Evolutionary conservation across 2,888 invertebrate genomes (phyloP).

Genomic region (Hartigia nigra): DNA sequence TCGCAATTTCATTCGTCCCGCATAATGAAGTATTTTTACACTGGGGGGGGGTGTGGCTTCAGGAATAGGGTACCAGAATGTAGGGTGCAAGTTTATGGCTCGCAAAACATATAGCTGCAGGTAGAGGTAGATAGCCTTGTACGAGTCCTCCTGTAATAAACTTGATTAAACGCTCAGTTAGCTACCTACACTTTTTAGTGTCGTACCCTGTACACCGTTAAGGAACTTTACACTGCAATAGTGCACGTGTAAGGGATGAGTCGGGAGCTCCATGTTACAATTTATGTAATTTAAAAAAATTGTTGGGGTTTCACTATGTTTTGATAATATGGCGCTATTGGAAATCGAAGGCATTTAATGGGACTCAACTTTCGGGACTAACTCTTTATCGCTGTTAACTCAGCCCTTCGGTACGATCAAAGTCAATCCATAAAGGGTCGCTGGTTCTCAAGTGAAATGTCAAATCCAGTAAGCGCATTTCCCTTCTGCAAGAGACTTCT

Average conservation of each 20-base stretch:
- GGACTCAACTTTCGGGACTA: not conserved
- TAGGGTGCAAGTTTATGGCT: slow-evolving; percentile 6
- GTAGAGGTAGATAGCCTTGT: slow-evolving; percentile 10
- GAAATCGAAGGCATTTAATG: not conserved
- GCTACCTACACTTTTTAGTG: not conserved
- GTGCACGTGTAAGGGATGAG: not conserved
- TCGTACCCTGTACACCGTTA: not conserved
- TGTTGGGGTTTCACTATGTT: not conserved
- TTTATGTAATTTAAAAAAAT: not conserved
- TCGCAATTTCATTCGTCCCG: slow-evolving; percentile 15
- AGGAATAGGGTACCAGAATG: not conserved
- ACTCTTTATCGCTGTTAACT: not conserved
- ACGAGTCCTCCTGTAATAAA: slow-evolving; percentile 18
- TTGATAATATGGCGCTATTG: not conserved
- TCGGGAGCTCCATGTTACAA: not conserved
- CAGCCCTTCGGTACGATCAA: slow-evolving; percentile 1
- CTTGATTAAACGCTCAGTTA: slow-evolving; percentile 22
- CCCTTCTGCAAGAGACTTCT: slow-evolving; percentile 7
- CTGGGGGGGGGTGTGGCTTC: not conserved
- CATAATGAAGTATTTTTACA: slow-evolving; percentile 8
- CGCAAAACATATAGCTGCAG: slow-evolving; percentile 15
- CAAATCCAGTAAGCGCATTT: slow-evolving; percentile 28
- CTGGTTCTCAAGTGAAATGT: not conserved
- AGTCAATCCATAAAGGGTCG: slow-evolving; percentile 16
- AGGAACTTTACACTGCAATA: not conserved